Evolutionary conservation across 1,140 invertebrate species (phyloP).

Genomic region (Spodoptera frugiperda): DNA sequence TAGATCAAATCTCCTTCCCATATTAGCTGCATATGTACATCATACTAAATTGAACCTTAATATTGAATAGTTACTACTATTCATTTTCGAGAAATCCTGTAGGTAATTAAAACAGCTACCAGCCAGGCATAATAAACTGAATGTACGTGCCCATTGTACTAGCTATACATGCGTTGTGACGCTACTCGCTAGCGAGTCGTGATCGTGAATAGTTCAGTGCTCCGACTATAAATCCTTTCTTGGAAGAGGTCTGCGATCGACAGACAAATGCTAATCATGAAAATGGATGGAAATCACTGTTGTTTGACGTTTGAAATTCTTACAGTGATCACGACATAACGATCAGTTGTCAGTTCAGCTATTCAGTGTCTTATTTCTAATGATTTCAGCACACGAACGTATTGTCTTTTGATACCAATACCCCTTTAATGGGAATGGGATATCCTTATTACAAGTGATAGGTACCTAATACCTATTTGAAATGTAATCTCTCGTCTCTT

Average conservation of each 20-base stretch:
- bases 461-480: no score
- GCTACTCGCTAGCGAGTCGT: constrained; percentile 12
- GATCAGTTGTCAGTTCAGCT: constrained; percentile 22
- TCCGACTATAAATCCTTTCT: constrained; percentile 36
- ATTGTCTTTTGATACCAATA: not conserved
- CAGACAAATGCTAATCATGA: constrained; percentile 40
- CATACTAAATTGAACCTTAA: not conserved
- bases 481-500: no score
- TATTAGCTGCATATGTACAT: no score
- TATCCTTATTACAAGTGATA: not conserved
- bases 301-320: constrained; percentile 30
- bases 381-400: constrained; percentile 21
- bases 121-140: constrained; percentile 31
- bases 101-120: constrained; percentile 26
- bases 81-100: constrained; percentile 2
- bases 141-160: not conserved
- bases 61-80: not conserved
- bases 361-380: constrained; percentile 26
- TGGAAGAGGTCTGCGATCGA: constrained; percentile 29
- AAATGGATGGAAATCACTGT: constrained; percentile 35
- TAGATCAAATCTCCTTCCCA: no score
- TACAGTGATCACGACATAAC: constrained; percentile 33
- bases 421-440: not conserved
- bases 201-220: constrained; percentile 35
- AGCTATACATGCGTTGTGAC: not conserved